Base-by-base conservation (phyloP, 2,888 invertebrate genomes). In the Junonia oenone region DNA sequence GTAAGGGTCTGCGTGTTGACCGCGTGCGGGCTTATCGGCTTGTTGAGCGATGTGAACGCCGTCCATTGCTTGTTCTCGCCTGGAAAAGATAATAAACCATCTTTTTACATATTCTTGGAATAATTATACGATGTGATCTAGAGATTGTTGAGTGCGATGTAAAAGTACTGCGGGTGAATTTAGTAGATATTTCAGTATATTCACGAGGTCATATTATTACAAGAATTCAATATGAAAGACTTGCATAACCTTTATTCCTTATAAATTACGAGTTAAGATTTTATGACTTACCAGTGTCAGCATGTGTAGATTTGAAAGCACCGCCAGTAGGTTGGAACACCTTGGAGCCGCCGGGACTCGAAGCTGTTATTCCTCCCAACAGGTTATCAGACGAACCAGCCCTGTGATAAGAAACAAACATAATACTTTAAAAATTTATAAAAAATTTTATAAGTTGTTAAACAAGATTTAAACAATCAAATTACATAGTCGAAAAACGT, bases 261-360 rank as follows among this genome's bases (percentile, higher is more conserved):
- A n/a, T n/a, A n/a, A n/a, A n/a, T n/a, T n/a, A n/a, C n/a, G n/a
- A n/a, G 8, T 29, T 11, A 1, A 8, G 6, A 1, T 5, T 8
- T 2, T 8, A 11, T 33, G n/a, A 33, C 59, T 62, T 69, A 87
- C 88, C 76, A 33, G 95, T 73, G 65, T 90, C 89, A 62, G 86
- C 82, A 45, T 86, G 96, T 90, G 97, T 95, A 13, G 97, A 96
- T 82, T 97, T 97, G 76, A 98, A 98, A 37, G 98, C 97, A 15
- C 97, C 97, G 47, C 97, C 97, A 51, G 96, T 97, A 0, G 98
- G 97, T 80, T 98, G 98, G 89, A 98, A 98, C 68, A 95, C 95
- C 66, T 95, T 94, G 54, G 96, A 93, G 45, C 96, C 96, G 43
- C 94, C 94, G 15, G 96, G 96, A 88, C 96, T 96, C 49, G 88